These are phyloP conservation scores for Exocentrus adspersus DNA, from an alignment of 2,888 invertebrate genomes.

Conservation along the genomic window DNA sequence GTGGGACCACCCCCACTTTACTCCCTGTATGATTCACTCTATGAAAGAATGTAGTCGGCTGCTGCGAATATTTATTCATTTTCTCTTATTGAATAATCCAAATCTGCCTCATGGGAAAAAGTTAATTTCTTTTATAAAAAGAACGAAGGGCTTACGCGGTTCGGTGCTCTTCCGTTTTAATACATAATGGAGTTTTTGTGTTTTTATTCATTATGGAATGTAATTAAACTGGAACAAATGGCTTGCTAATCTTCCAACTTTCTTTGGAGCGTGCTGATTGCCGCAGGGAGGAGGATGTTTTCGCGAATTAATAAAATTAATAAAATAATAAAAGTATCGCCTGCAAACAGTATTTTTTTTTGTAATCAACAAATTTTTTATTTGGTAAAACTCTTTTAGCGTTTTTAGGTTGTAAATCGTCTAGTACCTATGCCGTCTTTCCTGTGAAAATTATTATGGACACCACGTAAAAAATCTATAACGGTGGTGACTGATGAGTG, in stretches of 20 bases:
- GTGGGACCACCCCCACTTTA: too few species aligned
- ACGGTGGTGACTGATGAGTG: slow-evolving; percentile 16
- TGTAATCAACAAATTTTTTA: too few species aligned
- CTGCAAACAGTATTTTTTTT: not conserved
- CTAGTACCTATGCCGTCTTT: too few species aligned
- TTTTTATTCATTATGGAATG: not conserved
- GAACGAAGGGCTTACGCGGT: not conserved
- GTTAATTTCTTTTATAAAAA: not conserved
- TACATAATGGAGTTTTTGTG: slow-evolving; percentile 1
- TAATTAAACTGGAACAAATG: not conserved
- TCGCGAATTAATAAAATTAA: not conserved
- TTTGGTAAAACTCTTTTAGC: too few species aligned
- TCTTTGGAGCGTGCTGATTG: not conserved
- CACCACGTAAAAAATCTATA: slow-evolving; percentile 15
- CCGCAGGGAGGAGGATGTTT: not conserved
- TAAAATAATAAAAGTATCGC: not conserved
- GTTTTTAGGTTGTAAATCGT: too few species aligned
- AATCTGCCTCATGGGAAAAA: not conserved
- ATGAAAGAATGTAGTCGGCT: too few species aligned
- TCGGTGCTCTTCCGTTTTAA: not conserved
- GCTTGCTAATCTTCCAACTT: not conserved
- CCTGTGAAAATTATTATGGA: slow-evolving; percentile 18
- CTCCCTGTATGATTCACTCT: too few species aligned
- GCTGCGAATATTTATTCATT: not conserved
- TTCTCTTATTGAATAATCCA: not conserved